phyloP scores from a whole-genome alignment of 2,888 invertebrate genomes.

The Ophion obscuratus region DNA sequence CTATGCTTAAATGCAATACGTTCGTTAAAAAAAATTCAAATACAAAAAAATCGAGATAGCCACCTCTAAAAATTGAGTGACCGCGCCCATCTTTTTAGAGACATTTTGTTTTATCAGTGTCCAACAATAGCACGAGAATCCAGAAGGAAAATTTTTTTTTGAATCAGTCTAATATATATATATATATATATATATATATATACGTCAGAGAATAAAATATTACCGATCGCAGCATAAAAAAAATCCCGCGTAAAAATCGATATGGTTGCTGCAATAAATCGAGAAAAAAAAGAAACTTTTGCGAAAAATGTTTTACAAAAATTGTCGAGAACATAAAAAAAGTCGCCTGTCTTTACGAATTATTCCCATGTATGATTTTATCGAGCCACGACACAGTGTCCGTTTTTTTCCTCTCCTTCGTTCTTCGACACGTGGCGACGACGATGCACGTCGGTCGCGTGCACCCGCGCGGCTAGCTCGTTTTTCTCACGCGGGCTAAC shows the following conservation, averaged over 20 bases:
- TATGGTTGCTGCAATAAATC: not conserved
- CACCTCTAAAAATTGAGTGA: no score
- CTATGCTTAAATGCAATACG: no score
- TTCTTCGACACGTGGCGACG: not conserved
- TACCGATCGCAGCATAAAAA: not conserved
- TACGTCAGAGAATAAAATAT: not conserved
- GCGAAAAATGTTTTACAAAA: not conserved
- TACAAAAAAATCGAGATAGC: no score
- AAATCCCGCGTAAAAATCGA: not conserved
- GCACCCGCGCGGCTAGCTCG: constrained; percentile 41
- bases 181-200: no score
- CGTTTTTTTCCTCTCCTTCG: not conserved
- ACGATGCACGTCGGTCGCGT: constrained; percentile 44
- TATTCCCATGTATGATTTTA: constrained; percentile 45
- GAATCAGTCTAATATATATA: no score
- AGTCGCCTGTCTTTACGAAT: constrained; percentile 28
- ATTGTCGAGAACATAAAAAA: not conserved
- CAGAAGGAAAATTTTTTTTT: no score
- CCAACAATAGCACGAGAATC: no score
- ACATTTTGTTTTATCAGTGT: no score
- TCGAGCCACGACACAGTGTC: constrained; percentile 7
- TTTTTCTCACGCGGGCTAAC: constrained; percentile 45
- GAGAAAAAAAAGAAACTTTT: not conserved
- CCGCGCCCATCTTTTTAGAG: no score
- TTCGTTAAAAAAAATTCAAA: no score